phyloP scores from a whole-genome alignment of 2,113 vertebrate genomes.

The Ailuropoda melanoleuca region DNA sequence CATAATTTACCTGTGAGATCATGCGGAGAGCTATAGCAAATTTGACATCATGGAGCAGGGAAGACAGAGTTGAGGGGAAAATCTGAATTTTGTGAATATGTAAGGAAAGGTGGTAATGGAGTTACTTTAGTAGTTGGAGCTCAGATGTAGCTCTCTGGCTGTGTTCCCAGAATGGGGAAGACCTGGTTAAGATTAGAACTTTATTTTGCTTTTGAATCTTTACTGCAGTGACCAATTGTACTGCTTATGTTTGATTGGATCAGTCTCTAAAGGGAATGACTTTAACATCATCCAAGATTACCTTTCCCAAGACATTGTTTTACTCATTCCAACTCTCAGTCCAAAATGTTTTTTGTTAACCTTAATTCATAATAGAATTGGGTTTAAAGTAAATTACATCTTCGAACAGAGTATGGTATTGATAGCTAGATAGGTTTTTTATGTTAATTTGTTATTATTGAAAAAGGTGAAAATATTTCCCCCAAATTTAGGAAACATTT shows the following conservation, averaged over 20 bases:
- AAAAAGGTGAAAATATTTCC: slow-evolving; percentile 6
- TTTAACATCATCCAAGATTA: background rate
- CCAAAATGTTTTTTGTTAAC: background rate
- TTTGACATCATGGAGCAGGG: background rate
- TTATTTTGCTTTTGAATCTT: background rate
- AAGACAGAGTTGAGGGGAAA: background rate
- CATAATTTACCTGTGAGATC: background rate
- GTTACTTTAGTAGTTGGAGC: background rate
- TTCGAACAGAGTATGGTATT: background rate
- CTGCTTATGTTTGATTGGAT: background rate
- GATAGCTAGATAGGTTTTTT: background rate
- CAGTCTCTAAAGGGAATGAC: background rate
- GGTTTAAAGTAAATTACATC: background rate
- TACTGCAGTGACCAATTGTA: background rate
- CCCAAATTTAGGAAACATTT: background rate
- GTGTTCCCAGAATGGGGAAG: background rate
- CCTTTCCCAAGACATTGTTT: background rate
- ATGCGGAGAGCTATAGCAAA: background rate
- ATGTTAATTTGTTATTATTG: background rate
- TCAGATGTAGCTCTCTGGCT: background rate
- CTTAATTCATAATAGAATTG: background rate
- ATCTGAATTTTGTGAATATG: background rate
- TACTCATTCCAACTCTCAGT: background rate
- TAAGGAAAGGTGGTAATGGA: background rate
- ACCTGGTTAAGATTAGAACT: background rate